Evolutionary conservation across 1,140 invertebrate genomes (phyloP).

Genomic region (Sesamia nonagrioides): DNA sequence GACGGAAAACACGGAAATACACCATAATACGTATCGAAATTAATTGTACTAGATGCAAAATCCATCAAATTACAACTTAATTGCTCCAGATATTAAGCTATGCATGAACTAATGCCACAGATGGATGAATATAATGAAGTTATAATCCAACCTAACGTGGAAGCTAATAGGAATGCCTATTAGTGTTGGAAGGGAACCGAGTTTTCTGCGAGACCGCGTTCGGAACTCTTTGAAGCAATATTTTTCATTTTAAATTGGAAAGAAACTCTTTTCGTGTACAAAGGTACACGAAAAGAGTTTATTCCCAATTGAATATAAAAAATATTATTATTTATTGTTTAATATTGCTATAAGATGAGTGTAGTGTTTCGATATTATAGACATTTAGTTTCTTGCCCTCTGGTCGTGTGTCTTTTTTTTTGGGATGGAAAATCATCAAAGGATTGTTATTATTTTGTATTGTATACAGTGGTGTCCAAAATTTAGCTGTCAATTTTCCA

Average conservation of each 20-base stretch:
- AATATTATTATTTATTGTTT: no score
- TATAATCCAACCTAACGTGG: neutral
- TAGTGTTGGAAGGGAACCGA: neutral
- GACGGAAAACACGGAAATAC: neutral
- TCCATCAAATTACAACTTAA: neutral
- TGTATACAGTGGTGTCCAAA: no score
- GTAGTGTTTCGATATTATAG: no score
- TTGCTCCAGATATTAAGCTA: neutral
- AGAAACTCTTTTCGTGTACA: neutral
- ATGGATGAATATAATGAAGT: constrained; percentile 4
- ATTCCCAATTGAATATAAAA: no score
- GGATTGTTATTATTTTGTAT: no score
- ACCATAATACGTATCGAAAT: neutral
- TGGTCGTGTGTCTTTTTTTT: no score
- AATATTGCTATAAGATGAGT: no score
- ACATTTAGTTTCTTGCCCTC: no score
- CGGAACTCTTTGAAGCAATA: neutral
- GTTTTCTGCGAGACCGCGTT: neutral
- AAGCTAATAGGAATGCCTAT: neutral
- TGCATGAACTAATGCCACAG: constrained; percentile 5
- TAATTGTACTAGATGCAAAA: neutral
- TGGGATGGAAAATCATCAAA: no score
- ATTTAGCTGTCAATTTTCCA: no score
- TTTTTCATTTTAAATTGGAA: neutral
- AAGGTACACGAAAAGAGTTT: no score